Evolutionary conservation across 2,113 vertebrate genomes (phyloP).

Genomic region (Eurypyga helias): DNA sequence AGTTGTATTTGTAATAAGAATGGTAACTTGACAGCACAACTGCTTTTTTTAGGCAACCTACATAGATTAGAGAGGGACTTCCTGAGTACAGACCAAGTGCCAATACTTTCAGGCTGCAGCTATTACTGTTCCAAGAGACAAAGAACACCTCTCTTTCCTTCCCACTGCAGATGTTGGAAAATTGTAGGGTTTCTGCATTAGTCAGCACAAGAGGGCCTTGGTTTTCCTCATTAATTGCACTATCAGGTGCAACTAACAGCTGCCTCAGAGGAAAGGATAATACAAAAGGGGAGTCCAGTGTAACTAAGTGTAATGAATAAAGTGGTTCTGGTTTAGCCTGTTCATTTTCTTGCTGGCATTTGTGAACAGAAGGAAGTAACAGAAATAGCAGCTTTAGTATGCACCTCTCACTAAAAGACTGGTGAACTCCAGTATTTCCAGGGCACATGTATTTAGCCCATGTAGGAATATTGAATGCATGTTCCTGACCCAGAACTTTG

Average conservation of each 20-base stretch:
- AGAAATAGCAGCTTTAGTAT: not conserved
- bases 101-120: not conserved
- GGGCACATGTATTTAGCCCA: not conserved
- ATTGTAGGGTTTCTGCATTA: not conserved
- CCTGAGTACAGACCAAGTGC: not conserved
- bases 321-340: not conserved
- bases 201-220: not conserved
- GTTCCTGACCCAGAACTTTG: not conserved
- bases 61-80: not conserved
- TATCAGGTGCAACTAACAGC: conserved; percentile 9
- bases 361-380: not conserved
- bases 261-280: not conserved
- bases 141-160: not conserved
- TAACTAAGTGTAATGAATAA: not conserved
- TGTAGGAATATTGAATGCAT: not conserved
- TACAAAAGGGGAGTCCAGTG: not conserved
- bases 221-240: conserved; percentile 34
- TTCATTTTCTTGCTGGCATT: not conserved
- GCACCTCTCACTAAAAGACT: not conserved
- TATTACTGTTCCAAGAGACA: not conserved
- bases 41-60: not conserved
- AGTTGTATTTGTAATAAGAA: not conserved
- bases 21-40: not conserved
- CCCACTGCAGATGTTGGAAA: not conserved
- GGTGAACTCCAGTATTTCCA: not conserved